phyloP scores from a whole-genome alignment of 2,797 vertebrate species.

The Notoglanidium macrostoma region DNA sequence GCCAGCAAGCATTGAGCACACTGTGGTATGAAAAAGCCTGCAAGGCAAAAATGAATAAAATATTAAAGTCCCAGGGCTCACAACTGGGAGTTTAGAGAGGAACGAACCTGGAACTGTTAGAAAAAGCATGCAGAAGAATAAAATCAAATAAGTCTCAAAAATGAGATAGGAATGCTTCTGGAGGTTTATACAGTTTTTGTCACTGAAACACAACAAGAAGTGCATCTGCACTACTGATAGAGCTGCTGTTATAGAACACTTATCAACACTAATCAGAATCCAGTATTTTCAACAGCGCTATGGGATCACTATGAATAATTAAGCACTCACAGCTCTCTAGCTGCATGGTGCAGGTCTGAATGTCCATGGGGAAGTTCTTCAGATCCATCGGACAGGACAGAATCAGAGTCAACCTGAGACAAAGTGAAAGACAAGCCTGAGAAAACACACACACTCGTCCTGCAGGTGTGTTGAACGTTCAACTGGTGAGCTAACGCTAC shows the following conservation, averaged over 20 bases:
- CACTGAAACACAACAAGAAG: not conserved
- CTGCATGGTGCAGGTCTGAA: slow-evolving; percentile 93
- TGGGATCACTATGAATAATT: not conserved
- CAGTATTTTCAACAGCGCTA: not conserved
- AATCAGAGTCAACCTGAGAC: slow-evolving; percentile 83
- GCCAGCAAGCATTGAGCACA: too few species aligned
- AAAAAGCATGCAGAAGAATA: not conserved
- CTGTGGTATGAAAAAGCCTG: not conserved
- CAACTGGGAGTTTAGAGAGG: not conserved
- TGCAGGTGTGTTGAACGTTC: not conserved
- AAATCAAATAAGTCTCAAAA: not conserved
- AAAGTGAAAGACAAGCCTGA: not conserved
- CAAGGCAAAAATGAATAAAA: slow-evolving; percentile 14
- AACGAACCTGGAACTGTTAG: not conserved
- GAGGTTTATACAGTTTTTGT: not conserved
- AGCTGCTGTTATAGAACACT: not conserved
- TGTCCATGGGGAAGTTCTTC: slow-evolving; percentile 97
- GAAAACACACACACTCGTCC: not conserved
- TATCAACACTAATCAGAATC: not conserved
- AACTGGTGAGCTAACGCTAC: not conserved
- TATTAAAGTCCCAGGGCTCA: not conserved
- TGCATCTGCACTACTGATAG: not conserved
- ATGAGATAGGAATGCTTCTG: not conserved
- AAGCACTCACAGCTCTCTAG: slow-evolving; percentile 91
- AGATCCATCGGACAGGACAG: slow-evolving; percentile 96